Percentiles rank a stretch among this genome's conserved stretches.
phyloP scores from a whole-genome alignment of 2,888 invertebrate species.

The Noctua fimbriata region DNA sequence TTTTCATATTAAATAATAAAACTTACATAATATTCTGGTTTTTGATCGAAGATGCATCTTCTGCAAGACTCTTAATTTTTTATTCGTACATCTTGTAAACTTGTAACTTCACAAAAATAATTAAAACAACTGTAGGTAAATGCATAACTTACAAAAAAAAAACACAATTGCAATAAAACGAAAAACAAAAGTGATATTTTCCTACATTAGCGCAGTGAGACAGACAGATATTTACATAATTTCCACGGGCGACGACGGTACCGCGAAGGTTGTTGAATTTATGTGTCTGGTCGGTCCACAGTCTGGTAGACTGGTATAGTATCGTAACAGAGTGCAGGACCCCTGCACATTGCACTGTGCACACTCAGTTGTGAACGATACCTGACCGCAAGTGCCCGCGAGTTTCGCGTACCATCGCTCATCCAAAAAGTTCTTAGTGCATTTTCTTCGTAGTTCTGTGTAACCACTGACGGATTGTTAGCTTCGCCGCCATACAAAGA shows the following conservation, averaged over 20 bases:
- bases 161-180: background rate
- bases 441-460: constrained; percentile 68
- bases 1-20: background rate
- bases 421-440: constrained; percentile 64
- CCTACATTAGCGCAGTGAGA: constrained; percentile 29
- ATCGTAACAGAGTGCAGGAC: constrained; percentile 50
- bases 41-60: background rate
- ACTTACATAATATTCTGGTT: background rate
- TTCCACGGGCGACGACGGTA: constrained; percentile 52
- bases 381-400: constrained; percentile 46
- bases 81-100: background rate
- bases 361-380: constrained; percentile 65
- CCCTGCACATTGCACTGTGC: constrained; percentile 65
- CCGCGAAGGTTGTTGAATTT: constrained; percentile 71
- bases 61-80: background rate
- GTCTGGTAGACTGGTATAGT: constrained; percentile 43
- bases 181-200: constrained; percentile 38
- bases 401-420: constrained; percentile 42
- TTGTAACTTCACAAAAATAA: background rate
- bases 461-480: constrained; percentile 61
- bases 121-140: background rate
- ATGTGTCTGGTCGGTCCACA: constrained; percentile 70
- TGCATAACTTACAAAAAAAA: constrained; percentile 18
- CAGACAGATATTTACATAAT: constrained; percentile 66
- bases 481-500: constrained; percentile 53